These are phyloP conservation scores for Macaria notata DNA, from an alignment of 2,888 invertebrate genomes.

Conservation along the genomic window DNA sequence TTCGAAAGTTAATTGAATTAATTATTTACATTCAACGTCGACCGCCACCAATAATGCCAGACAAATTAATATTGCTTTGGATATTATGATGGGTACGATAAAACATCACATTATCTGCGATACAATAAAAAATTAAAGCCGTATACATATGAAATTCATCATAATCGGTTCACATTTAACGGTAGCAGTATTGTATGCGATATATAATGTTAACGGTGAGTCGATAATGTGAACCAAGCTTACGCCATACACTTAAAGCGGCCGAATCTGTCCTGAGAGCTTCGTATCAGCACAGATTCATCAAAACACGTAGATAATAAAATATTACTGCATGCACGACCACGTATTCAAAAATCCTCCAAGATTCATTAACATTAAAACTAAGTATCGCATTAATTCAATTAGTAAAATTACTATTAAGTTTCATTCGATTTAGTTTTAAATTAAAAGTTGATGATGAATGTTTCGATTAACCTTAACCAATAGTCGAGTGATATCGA, in stretches of 20 bases:
- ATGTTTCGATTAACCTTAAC: constrained; percentile 7
- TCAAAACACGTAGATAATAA: constrained; percentile 62
- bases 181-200: constrained; percentile 34
- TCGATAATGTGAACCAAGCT: constrained; percentile 66
- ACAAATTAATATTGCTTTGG: constrained; percentile 75
- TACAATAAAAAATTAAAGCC: constrained; percentile 64
- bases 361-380: constrained; percentile 46
- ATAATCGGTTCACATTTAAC: constrained; percentile 59
- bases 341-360: constrained; percentile 69
- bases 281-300: constrained; percentile 54
- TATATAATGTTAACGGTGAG: constrained; percentile 37
- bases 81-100: constrained; percentile 58
- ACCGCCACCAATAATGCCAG: constrained; percentile 71
- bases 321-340: constrained; percentile 76
- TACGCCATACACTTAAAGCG: constrained; percentile 76
- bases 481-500: constrained; percentile 22
- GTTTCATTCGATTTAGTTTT: constrained; percentile 29
- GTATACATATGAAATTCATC: constrained; percentile 47
- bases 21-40: constrained; percentile 44
- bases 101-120: constrained; percentile 65
- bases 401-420: constrained; percentile 34
- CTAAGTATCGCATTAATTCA: constrained; percentile 30
- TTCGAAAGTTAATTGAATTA: constrained; percentile 32
- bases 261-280: constrained; percentile 53
- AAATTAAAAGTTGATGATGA: constrained; percentile 13